phyloP scores from a whole-genome alignment of 2,113 vertebrate genomes.

The Lycocorax pyrrhopterus region DNA sequence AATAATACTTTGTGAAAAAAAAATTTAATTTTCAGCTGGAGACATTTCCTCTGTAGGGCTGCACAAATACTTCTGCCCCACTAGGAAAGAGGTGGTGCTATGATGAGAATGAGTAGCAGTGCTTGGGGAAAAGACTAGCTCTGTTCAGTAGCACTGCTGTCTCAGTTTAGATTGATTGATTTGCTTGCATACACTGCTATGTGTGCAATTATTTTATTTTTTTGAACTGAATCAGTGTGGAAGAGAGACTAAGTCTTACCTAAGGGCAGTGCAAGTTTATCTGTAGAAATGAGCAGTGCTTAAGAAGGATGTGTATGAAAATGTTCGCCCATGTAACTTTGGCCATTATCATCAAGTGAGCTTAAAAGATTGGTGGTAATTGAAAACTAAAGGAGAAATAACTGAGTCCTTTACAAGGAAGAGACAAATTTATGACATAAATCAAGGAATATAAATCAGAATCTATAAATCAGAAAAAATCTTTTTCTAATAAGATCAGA shows the following conservation, averaged over 20 bases:
- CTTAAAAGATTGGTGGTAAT: neutral
- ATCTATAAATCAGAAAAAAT: neutral
- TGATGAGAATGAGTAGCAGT: neutral
- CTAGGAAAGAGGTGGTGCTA: neutral
- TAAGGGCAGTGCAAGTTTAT: neutral
- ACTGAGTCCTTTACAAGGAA: neutral
- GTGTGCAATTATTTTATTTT: neutral
- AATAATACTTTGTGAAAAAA: neutral
- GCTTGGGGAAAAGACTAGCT: neutral
- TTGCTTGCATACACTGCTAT: neutral
- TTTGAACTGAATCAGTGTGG: neutral
- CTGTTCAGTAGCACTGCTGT: neutral
- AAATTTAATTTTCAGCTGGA: neutral
- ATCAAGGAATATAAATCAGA: neutral
- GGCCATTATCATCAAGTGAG: neutral
- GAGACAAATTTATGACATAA: neutral
- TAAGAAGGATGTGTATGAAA: neutral
- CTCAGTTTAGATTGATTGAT: neutral
- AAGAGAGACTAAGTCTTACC: neutral
- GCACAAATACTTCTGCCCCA: neutral
- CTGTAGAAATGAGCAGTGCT: neutral
- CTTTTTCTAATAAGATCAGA: neutral
- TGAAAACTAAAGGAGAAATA: neutral
- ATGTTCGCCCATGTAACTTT: neutral
- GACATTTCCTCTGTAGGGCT: neutral